Conservation (phyloP, 2,797 vertebrate species). For the Phrynocephalus guinanensis region DNA sequence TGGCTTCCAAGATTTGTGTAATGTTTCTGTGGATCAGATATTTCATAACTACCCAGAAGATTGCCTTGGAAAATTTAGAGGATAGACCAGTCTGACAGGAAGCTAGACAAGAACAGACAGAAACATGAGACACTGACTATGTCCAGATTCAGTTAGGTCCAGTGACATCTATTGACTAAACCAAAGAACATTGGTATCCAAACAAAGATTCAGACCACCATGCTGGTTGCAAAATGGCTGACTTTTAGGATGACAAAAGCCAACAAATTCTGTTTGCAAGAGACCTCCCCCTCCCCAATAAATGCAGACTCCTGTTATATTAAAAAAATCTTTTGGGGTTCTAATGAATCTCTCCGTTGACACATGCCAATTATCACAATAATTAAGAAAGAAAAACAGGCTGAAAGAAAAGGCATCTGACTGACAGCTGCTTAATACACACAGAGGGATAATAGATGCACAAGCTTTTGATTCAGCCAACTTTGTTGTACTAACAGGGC, state of each 20-base stretch:
- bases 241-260: neutral
- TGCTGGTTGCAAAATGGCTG: neutral
- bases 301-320: too few relatives aligned
- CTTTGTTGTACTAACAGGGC: neutral
- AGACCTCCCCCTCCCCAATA: too few relatives aligned
- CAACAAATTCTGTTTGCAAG: neutral
- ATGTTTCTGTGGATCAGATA: neutral
- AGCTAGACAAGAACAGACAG: neutral
- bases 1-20: neutral
- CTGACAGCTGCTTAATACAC: neutral
- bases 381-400: too few relatives aligned
- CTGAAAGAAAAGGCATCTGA: neutral
- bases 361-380: too few relatives aligned
- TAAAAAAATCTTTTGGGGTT: too few relatives aligned
- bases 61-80: neutral
- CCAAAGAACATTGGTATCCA: neutral
- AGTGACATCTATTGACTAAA: neutral
- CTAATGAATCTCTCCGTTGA: too few relatives aligned
- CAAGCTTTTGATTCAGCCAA: neutral
- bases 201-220: neutral
- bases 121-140: neutral
- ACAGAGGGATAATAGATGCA: neutral
- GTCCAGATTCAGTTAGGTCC: neutral
- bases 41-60: neutral
- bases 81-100: neutral